Base-by-base conservation (phyloP, 2,888 invertebrate genomes). In the Dione vanillae region DNA sequence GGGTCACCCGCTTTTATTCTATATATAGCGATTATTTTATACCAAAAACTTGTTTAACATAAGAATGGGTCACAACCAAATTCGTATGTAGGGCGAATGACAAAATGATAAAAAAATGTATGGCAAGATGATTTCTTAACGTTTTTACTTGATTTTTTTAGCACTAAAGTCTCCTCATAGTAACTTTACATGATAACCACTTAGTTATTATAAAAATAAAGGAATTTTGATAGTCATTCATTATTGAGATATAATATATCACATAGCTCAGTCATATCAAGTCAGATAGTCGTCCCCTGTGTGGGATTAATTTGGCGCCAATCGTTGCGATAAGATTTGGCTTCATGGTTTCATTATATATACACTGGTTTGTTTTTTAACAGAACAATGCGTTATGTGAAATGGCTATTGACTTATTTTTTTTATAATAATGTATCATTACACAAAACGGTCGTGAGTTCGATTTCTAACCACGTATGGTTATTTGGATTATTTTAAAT, bases 31-130 rank as follows among this genome's bases (percentile, higher is more conserved):
- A 19, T 14, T 59, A 43, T 20, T 43, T 20, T 59, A 10, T 41
- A 43, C 20, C 43, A 59, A 59, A 43, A 41, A 43, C 59, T 59
- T 43, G 58, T 59, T 43, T 19, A 35, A 54, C 14, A 54, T 35
- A 54, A 54, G n/a, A 3, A 35, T 54, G 54, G 52, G 12, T 1
- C 27, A 27, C 27, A 11, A n/a, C n/a, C 45, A 47, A 47, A 1
- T 47, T 47, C 8, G 3, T 20, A 5, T 20, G 49, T 49, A 49
- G 40, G 2, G 9, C 20, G 19, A 0, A 49, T 16, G 10, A 49
- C 11, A 49, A 20, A 49, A 10, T 3, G 11, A 20, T 11, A 11
- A 47, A 47, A 16, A 16, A n/a, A n/a, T 47, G 7, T 47, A 9
- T 16, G 14, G 45, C 27, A 27, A 27, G 27, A 27, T 27, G 27